Evolutionary conservation across 2,113 vertebrate genomes (phyloP).

Genomic region (Passerina amoena): DNA sequence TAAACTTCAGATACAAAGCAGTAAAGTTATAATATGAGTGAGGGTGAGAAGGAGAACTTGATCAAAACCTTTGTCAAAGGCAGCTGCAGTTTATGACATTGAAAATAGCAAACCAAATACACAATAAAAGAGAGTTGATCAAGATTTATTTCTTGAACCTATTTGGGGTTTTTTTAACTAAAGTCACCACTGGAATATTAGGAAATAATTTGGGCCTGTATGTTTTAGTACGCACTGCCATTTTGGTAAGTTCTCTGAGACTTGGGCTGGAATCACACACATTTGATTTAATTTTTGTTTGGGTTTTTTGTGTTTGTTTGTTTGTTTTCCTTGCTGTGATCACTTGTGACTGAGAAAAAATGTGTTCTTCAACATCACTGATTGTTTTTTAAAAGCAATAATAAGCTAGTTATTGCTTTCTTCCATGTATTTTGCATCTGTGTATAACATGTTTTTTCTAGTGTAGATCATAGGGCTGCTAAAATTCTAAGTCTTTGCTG

Average conservation of each 20-base stretch:
- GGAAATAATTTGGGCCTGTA: not conserved
- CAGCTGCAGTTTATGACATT: not conserved
- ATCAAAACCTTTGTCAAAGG: not conserved
- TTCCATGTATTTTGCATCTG: not conserved
- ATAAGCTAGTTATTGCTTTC: not conserved
- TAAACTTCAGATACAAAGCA: not conserved
- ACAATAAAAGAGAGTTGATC: not conserved
- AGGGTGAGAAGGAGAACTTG: not conserved
- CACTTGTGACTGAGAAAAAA: not conserved
- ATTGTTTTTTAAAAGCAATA: not conserved
- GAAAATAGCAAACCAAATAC: not conserved
- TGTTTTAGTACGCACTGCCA: not conserved
- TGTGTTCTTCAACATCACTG: not conserved
- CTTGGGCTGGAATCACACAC: not conserved
- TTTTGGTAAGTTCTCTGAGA: not conserved
- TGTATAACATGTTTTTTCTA: not conserved
- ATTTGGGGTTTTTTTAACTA: not conserved
- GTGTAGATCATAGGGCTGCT: not conserved
- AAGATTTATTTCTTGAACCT: not conserved
- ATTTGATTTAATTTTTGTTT: not conserved
- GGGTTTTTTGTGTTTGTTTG: not conserved
- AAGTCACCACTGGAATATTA: not conserved
- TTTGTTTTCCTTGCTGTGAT: not conserved
- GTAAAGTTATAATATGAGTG: not conserved
- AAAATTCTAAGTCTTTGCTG: not conserved